phyloP scores from a whole-genome alignment of 2,113 vertebrate species.

The Gavia stellata region DNA sequence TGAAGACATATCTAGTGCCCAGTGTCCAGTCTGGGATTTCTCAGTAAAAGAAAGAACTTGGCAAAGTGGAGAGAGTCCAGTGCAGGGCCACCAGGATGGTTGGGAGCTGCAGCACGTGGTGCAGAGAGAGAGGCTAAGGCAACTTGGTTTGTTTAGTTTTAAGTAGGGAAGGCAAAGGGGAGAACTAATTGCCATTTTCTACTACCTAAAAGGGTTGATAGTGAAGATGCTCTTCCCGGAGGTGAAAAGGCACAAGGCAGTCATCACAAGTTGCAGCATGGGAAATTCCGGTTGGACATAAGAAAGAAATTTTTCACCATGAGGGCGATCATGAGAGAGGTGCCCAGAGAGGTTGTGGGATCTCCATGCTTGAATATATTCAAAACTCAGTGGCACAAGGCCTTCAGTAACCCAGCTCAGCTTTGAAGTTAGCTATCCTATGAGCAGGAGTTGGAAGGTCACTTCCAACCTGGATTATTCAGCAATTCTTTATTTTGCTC shows the following conservation, averaged over 20 bases:
- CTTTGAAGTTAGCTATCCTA: background rate
- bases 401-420: background rate
- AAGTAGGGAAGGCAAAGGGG: background rate
- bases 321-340: background rate
- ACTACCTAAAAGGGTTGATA: background rate
- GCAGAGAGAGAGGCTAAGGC: background rate
- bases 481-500: background rate
- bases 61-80: background rate
- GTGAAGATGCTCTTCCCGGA: background rate
- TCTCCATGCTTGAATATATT: background rate
- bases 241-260: background rate
- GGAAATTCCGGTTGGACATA: background rate
- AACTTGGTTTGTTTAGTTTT: background rate
- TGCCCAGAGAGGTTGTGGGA: background rate
- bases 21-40: background rate
- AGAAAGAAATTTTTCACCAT: background rate
- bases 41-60: background rate
- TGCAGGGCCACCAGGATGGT: background rate
- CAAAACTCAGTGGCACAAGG: background rate
- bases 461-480: background rate
- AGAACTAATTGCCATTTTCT: background rate
- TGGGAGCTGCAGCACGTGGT: background rate
- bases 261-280: background rate
- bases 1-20: background rate
- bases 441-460: background rate